Conservation (phyloP, 2,888 invertebrate genomes). For the Candidula unifasciata region DNA sequence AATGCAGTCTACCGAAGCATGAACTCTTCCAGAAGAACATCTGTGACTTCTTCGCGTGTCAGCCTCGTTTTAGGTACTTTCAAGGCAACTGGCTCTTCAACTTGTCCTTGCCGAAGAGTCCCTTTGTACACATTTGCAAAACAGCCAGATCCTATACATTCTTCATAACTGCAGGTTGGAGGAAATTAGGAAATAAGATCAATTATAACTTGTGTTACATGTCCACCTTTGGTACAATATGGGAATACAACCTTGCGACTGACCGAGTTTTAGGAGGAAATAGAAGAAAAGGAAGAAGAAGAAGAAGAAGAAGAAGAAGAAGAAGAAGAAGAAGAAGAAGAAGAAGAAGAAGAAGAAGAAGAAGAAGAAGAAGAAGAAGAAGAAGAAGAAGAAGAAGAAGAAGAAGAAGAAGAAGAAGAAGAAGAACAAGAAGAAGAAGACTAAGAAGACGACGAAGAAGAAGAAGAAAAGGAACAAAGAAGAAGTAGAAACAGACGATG, state of each 20-base stretch:
- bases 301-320: not conserved
- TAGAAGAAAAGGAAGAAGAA: not conserved
- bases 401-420: constrained; percentile 22
- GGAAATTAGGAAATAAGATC: not conserved
- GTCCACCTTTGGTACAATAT: too few species aligned
- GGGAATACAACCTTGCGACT: not conserved
- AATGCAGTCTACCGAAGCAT: constrained; percentile 60
- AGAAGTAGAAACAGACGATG: constrained; percentile 18
- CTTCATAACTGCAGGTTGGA: constrained; percentile 41
- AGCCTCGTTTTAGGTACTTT: constrained; percentile 60
- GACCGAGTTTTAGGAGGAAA: not conserved
- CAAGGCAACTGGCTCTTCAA: constrained; percentile 53
- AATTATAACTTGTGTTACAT: too few species aligned
- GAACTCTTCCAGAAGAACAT: constrained; percentile 66
- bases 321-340: not conserved
- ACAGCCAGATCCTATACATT: constrained; percentile 66
- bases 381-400: not conserved
- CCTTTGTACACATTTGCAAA: constrained; percentile 69
- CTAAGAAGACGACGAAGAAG: too few species aligned
- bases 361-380: not conserved
- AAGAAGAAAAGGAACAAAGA: too few species aligned
- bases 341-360: not conserved
- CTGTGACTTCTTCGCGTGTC: constrained; percentile 59
- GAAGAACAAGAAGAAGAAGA: too few species aligned
- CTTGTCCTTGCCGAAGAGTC: not conserved